These are phyloP conservation scores for Eupithecia pulchellata DNA, from an alignment of 2,888 invertebrate species.

Conservation along the genomic window DNA sequence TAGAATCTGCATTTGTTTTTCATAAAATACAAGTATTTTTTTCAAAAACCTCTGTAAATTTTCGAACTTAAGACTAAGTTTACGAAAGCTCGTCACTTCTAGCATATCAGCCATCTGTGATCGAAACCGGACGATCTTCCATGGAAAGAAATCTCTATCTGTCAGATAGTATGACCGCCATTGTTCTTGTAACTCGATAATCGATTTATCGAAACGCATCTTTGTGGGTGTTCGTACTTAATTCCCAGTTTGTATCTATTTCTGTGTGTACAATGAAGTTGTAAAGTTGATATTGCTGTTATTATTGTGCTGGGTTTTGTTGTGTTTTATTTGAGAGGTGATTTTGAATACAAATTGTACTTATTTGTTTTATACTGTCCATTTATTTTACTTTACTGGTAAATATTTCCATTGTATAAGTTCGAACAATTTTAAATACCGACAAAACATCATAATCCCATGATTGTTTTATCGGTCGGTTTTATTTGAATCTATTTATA, in stretches of 20 bases:
- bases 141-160: constrained; percentile 48
- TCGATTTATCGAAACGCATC: constrained; percentile 71
- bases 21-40: background rate
- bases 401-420: background rate
- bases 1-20: too few relatives aligned
- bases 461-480: too few relatives aligned
- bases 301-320: constrained; percentile 20
- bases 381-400: background rate
- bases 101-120: constrained; percentile 22
- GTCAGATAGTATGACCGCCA: constrained; percentile 61
- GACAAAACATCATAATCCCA: too few relatives aligned
- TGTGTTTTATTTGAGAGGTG: constrained; percentile 7
- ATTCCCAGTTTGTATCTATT: constrained; percentile 52
- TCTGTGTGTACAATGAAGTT: constrained; percentile 40
- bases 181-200: constrained; percentile 79
- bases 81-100: constrained; percentile 2
- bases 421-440: background rate
- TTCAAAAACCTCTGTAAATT: background rate
- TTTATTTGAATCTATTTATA: too few relatives aligned
- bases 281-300: constrained; percentile 36
- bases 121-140: constrained; percentile 41
- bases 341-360: constrained; percentile 11
- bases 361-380: background rate
- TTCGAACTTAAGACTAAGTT: background rate
- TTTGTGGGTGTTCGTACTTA: constrained; percentile 62